Conservation (phyloP, 2,797 vertebrate genomes). For the Mycteria americana region DNA sequence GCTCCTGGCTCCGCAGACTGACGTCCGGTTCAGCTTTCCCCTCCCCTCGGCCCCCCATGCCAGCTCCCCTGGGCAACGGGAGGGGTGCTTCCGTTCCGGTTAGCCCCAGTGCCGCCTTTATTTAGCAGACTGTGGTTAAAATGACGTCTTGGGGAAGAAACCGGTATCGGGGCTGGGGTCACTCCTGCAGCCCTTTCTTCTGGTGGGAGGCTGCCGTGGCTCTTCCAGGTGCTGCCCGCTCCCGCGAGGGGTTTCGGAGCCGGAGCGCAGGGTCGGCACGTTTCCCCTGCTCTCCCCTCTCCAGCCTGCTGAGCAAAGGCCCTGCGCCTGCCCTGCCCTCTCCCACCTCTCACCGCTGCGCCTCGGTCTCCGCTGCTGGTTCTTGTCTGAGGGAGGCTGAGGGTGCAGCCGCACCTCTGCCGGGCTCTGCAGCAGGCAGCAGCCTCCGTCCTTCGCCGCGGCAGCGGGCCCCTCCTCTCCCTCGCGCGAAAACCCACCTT, state of each 20-base stretch:
- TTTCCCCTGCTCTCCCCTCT: neutral
- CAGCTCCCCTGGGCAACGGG: neutral
- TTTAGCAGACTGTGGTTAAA: neutral
- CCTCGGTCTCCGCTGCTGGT: neutral
- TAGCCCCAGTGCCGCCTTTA: neutral
- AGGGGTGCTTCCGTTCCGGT: neutral
- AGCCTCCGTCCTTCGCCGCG: neutral
- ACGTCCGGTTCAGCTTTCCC: neutral
- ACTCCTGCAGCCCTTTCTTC: neutral
- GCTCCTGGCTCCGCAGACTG: neutral
- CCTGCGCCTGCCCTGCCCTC: neutral
- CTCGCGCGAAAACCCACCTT: neutral
- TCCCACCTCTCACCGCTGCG: neutral
- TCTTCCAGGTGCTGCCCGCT: neutral
- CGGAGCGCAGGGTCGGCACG: rapidly evolving
- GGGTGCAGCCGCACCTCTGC: neutral
- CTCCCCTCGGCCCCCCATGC: rapidly evolving
- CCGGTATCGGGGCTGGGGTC: neutral
- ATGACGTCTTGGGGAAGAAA: too few relatives aligned
- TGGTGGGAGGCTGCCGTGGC: neutral
- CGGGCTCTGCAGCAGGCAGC: neutral
- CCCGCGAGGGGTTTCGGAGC: neutral
- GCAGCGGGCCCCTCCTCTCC: neutral
- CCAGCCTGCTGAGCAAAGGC: neutral
- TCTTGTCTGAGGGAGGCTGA: neutral